These are phyloP conservation scores for Lerista edwardsae DNA, from an alignment of 2,797 vertebrate genomes.

Conservation along the genomic window DNA sequence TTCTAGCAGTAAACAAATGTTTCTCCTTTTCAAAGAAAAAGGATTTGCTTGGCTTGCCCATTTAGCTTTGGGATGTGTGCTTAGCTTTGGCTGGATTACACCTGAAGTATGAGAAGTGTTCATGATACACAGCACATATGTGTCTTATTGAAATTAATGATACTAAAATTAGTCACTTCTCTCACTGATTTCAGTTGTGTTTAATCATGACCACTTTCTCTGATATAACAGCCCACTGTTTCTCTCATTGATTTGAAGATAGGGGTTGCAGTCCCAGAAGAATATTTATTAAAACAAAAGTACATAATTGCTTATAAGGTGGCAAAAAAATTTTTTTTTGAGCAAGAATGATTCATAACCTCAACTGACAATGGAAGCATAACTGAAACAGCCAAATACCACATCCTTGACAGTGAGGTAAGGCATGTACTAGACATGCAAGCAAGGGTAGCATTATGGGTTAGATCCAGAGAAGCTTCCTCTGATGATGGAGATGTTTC, in stretches of 20 bases:
- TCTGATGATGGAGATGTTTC: no score
- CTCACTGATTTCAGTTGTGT: no score
- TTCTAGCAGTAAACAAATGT: no score
- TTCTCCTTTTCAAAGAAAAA: not conserved
- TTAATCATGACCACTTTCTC: no score
- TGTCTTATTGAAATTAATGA: no score
- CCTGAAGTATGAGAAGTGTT: not conserved
- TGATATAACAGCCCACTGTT: not conserved
- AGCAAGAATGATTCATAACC: not conserved
- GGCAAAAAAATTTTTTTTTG: slow-evolving; percentile 23
- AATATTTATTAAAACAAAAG: slow-evolving; percentile 47
- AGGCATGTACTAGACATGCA: not conserved
- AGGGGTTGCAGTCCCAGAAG: not conserved
- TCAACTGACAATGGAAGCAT: slow-evolving; percentile 52
- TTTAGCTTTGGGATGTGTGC: not conserved
- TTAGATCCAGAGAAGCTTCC: no score
- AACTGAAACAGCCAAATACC: slow-evolving; percentile 36
- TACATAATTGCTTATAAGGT: slow-evolving; percentile 53
- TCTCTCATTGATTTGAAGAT: not conserved
- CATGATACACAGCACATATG: not conserved
- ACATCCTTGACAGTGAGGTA: slow-evolving; percentile 24
- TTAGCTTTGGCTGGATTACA: not conserved
- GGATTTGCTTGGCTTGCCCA: not conserved
- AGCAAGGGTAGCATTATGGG: no score
- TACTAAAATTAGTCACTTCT: no score